These are phyloP conservation scores for Baccha elongata DNA, from an alignment of 2,888 invertebrate species.

Conservation along the genomic window DNA sequence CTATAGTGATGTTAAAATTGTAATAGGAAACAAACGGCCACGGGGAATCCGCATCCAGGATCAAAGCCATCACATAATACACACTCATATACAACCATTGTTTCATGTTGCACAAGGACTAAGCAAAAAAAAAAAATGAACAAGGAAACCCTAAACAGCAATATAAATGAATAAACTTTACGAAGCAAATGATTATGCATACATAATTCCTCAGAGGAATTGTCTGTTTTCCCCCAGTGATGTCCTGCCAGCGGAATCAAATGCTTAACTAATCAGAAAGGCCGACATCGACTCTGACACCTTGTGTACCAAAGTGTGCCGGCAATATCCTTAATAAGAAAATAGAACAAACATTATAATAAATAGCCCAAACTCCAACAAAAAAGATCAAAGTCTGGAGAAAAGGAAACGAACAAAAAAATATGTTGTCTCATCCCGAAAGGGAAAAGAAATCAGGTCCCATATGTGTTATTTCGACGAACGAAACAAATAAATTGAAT, in stretches of 20 bases:
- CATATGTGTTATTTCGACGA: conserved; percentile 42
- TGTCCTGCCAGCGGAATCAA: conserved; percentile 37
- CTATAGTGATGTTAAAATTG: conserved; percentile 48
- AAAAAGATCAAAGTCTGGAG: conserved; percentile 28
- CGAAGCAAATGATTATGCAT: conserved; percentile 41
- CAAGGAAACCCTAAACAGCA: conserved; percentile 29
- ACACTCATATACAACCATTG: conserved; percentile 5
- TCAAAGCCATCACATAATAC: conserved; percentile 52
- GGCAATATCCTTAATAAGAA: conserved; percentile 37
- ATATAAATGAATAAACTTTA: conserved; percentile 53
- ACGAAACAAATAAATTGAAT: conserved; percentile 48
- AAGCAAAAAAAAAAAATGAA: conserved; percentile 9
- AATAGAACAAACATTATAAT: conserved; percentile 49
- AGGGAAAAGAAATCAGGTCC: conserved; percentile 11
- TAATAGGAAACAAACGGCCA: conserved; percentile 64
- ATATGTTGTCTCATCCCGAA: conserved; percentile 11
- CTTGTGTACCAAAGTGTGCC: conserved; percentile 47
- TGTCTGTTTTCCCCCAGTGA: conserved; percentile 22
- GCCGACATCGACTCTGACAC: conserved; percentile 54
- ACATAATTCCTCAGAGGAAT: conserved; percentile 24
- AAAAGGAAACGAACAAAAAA: conserved; percentile 21
- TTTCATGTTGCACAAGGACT: conserved; percentile 14
- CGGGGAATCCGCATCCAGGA: conserved; percentile 53
- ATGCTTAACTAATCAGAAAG: conserved; percentile 63
- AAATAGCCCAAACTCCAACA: conserved; percentile 24